Evolutionary conservation across 2,113 vertebrate genomes (phyloP), one percentile per base, ranked within the genome.

Genomic region (Myxocyprinus asiaticus): DNA sequence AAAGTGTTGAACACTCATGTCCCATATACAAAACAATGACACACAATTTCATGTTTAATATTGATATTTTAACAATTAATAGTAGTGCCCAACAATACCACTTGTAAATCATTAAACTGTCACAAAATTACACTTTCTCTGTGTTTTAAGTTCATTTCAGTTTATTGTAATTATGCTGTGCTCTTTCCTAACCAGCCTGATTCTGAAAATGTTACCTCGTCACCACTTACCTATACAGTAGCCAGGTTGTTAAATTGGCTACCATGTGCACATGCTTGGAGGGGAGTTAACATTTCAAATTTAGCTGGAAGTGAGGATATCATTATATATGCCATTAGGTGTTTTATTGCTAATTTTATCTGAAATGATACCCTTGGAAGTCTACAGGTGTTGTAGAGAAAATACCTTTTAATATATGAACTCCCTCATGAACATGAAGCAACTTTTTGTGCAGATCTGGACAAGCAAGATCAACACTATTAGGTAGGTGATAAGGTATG

Each of bases 31-130:
- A 70, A 77, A 71, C 59, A 77, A 59, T 76, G 64, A 67, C 76
- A 81, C 64, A 75, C 11, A 64, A 78, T 51, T 65, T 81, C 22
- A 61, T 77, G 68, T 45, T 78, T 84, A 78, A 72, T 73, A 81
- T 84, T 64, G 68, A 77, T 81, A 77, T 51, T 81, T 77, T 51
- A 51, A 84, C 79, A 81, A 51, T 81, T 74, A 80, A 80, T 74
- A 81, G 44, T 71, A 81, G 58, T 74, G 71, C 58, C 62, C 71
- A 33, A 74, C 58, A 74, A 72, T 77, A 80, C 68, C 22, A 67
- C 56, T 63, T 80, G 83, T 84, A 84, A 81, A 81, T 70, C 76
- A 84, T 61, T 79, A 84, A 81, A 79, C 65, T 48, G 50, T 81
- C 76, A 70, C 67, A 78, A 78, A 70, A 73, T 67, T 51, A 72